Evolutionary conservation across 1,140 invertebrate genomes (phyloP).

Genomic region (Stegodyphus mimosarum): DNA sequence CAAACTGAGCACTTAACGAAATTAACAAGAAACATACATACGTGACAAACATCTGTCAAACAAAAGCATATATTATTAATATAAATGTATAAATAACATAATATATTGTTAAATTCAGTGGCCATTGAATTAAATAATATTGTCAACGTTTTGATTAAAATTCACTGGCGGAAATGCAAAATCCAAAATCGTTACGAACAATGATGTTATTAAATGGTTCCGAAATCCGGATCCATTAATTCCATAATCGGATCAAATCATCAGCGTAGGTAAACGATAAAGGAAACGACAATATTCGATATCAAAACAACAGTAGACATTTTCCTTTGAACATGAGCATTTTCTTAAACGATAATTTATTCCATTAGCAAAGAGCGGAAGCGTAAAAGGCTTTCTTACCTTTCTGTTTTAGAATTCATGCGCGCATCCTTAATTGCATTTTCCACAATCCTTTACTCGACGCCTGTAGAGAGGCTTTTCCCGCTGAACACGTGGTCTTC

Average conservation of each 20-base stretch:
- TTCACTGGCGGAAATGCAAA: too few species aligned
- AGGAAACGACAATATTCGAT: background rate
- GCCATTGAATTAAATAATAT: too few species aligned
- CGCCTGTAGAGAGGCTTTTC: conserved; percentile 8
- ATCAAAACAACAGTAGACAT: background rate
- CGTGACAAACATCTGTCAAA: too few species aligned
- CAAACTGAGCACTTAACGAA: too few species aligned
- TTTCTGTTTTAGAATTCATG: conserved; percentile 57
- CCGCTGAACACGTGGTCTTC: conserved; percentile 43
- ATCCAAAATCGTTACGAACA: too few species aligned
- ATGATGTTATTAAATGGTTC: too few species aligned
- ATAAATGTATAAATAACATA: too few species aligned
- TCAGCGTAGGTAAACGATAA: conserved; percentile 1
- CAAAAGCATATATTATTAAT: too few species aligned
- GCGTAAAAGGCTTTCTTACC: conserved; percentile 18
- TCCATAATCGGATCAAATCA: background rate
- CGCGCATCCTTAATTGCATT: conserved; percentile 57
- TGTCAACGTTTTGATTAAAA: too few species aligned
- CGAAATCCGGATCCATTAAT: background rate
- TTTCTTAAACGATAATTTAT: conserved; percentile 40
- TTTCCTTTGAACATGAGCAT: background rate
- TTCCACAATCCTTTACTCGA: conserved; percentile 50
- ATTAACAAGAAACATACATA: too few species aligned
- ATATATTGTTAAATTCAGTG: too few species aligned
- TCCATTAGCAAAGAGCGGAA: conserved; percentile 21